Base-by-base conservation (phyloP, 2,113 vertebrate genomes). In the Seriola quinqueradiata region DNA sequence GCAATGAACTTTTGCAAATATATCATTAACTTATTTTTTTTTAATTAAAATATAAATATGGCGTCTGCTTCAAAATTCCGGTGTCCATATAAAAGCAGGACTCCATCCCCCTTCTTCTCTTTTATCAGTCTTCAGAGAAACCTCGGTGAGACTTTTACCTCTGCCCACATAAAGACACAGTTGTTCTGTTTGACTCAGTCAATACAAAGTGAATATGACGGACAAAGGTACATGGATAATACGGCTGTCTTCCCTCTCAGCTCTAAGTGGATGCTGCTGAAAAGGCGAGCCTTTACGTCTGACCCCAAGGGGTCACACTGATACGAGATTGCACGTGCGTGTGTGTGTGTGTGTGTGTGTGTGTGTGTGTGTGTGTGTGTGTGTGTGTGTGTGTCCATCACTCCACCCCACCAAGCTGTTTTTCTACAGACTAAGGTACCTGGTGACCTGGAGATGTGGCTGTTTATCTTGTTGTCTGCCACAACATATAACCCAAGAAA, bases 241-340 rank as follows among this genome's bases (percentile, higher is more conserved):
- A 77, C 42, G 75, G 85, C 89, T 72, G 84, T 89, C 88, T 83
- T 74, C 61, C 70, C 4, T 74, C 84, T 87, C 69, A 10, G 74
- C 64, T 46, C 81, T 92, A 92, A 93, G 87, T 93, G 82, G 82
- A 93, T 87, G 83, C 85, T 93, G 91, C 90, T 94, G 90, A 93
- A 93, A 94, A 86, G 90, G 8, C 7, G 12, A 83, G 84, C 83
- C 87, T 90, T 90, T 67, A 86, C 67, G 89, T 92, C 87, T 94
- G 90, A 94, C 92, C 92, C 85, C 67, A 9, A 77, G 40, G 80
- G 90, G 91, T 92, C 88, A 84, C 28, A 58, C 81, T 71, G 73
- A 83, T 77, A 76, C 11, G 0, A 61, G 66, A 42, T 0, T 14
- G 63, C 25, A 65, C 52, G 42, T 55, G 44, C 72, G 67, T 60